phyloP scores from a whole-genome alignment of 1,140 invertebrate species.

The Zaprionus camerounensis region DNA sequence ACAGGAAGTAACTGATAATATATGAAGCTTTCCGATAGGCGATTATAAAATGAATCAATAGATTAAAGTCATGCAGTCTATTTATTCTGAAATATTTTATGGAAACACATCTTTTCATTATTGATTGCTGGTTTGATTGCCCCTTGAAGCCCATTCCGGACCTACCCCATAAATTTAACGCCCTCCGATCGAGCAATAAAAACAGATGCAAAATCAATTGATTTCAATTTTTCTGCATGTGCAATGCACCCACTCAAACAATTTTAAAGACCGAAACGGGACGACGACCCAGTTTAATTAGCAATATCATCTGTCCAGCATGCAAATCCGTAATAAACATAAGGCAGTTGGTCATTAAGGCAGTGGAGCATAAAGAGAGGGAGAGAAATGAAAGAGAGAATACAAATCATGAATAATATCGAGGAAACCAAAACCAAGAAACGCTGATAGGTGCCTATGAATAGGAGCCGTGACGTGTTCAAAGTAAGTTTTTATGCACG shows the following conservation, averaged over 20 bases:
- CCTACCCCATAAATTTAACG: conserved; percentile 2
- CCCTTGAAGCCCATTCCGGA: background rate
- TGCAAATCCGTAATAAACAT: conserved; percentile 3
- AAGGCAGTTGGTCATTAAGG: conserved; percentile 18
- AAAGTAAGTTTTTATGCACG: background rate
- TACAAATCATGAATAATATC: background rate
- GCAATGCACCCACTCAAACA: conserved; percentile 58
- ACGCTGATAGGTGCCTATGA: background rate
- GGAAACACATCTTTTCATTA: background rate
- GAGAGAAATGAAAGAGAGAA: background rate
- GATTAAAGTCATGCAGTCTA: background rate
- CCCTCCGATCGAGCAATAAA: conserved; percentile 29
- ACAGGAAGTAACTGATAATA: conserved; percentile 39
- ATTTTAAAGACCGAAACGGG: conserved; percentile 1
- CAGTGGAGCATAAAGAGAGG: background rate
- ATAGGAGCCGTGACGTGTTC: background rate
- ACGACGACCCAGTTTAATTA: conserved; percentile 30
- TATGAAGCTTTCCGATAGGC: conserved; percentile 10
- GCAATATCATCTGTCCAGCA: background rate
- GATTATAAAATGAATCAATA: background rate
- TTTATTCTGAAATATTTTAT: background rate
- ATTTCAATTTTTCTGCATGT: conserved; percentile 68
- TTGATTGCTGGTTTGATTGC: background rate
- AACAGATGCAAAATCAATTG: conserved; percentile 54
- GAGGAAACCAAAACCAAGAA: background rate